These are phyloP conservation scores for Odontesthes bonariensis DNA, from an alignment of 2,113 vertebrate genomes.

Conservation along the genomic window DNA sequence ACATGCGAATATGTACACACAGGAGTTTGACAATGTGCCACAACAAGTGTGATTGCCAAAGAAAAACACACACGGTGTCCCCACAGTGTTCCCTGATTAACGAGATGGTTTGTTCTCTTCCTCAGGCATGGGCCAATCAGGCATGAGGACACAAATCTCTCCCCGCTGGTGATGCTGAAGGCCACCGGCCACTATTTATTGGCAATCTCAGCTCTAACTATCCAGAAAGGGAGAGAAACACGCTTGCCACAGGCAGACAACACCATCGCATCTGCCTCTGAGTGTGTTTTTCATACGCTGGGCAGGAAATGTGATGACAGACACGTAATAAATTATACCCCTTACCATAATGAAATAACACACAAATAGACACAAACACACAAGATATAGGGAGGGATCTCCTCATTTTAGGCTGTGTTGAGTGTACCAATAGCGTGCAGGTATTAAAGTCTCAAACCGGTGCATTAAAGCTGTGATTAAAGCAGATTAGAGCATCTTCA, in stretches of 20 bases:
- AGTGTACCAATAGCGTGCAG: constrained; percentile 31
- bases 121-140: constrained; percentile 73
- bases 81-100: constrained; percentile 75
- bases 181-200: constrained; percentile 82
- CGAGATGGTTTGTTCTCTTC: constrained; percentile 74
- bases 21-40: constrained; percentile 57
- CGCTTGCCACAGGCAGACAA: constrained; percentile 64
- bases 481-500: constrained; percentile 43
- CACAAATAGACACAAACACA: constrained; percentile 16
- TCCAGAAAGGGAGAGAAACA: constrained; percentile 75
- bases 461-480: constrained; percentile 49
- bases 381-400: constrained; percentile 34
- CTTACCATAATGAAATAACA: constrained; percentile 36
- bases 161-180: constrained; percentile 73
- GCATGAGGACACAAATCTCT: constrained; percentile 77
- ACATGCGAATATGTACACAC: constrained; percentile 23
- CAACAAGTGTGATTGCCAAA: constrained; percentile 42
- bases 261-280: constrained; percentile 31
- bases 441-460: constrained; percentile 33
- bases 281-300: constrained; percentile 40
- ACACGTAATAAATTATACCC: constrained; percentile 20
- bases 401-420: constrained; percentile 32
- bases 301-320: constrained; percentile 25
- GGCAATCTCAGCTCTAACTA: constrained; percentile 78
- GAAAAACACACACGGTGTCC: constrained; percentile 61